Base-by-base conservation (phyloP, 92 coral and sea anemone species). In the Porites lobata region DNA sequence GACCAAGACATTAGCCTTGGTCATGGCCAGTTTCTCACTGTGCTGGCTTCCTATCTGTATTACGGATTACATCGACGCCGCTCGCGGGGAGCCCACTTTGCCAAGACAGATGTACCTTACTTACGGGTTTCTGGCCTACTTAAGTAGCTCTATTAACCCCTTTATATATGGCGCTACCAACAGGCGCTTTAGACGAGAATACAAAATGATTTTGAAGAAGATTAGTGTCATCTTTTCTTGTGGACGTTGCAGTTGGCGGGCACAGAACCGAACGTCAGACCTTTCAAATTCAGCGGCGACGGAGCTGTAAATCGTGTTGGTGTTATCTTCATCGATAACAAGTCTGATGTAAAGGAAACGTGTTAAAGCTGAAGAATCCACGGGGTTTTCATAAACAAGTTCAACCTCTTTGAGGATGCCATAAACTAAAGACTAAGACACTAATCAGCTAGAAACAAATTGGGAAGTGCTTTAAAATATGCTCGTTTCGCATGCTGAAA, bases 31-130 rank as follows among this genome's bases (percentile, higher is more conserved):
- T 3, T 93, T 91, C 75, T 86, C 91, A 0, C 15, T 83, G 71
- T 94, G 95, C 19, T 94, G 98, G 95, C 78, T 94, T 78, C 98
- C 98, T 19, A 78, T 94, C 8, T 85, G 87, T 13, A 79, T 92
- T 2, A 90, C 90, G 1, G 96, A 93, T 77, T 81, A 62, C 68
- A 81, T 90, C 15, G 96, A 92, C 15, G 94, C 94, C 13, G 70
- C 86, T 21, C 70, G 74, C 76, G 94, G 96, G 13, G 67, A 90
- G 51, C 92, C 92, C 57, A 76, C 72, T 68, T 75, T 88, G 26
- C 50, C 85, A 8, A 86, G 96, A 62, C 61, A 90, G 92, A 93
- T 86, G 86, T 76, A 92, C 72, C 65, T 92, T 29, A 70, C 86
- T 57, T 88, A 88, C 61, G 77, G 84, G 50, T 92, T 75, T 67